Evolutionary conservation across 2,888 invertebrate genomes (phyloP), one percentile per base, ranked within the genome.

Genomic region (Tetragnatha montana): DNA sequence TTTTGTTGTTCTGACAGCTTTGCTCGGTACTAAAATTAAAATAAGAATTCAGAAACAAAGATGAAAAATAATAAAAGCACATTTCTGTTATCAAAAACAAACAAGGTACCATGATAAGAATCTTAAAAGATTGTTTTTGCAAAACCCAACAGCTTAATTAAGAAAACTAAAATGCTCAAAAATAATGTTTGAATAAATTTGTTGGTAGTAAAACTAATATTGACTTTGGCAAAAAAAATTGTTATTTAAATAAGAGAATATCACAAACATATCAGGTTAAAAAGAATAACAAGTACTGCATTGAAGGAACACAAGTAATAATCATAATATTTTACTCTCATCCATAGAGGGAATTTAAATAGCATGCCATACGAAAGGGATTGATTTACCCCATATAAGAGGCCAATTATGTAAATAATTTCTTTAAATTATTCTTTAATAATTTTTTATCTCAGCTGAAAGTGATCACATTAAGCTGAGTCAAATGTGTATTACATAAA

Each of bases 1-100:
- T 96, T 98, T 94, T 98, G 98, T 94, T 98, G 97, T 94, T 98
- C 97, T 94, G 98, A 98, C 94, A 98, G 95, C 94, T 98, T 98
- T 95, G 98, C 98, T 91, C 98, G 97, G 93, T 98, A 98, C 98
- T 98, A 95, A 17, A 89, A 88, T 75, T 84, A 85, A 69, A 73
- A 35, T 76, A 35, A 14, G 49, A 17, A 81, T 47, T 21, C 17
- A 14, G 7, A 50, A 90, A 74, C 78, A 7, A 1, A 35, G 35
- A 17, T 17, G 0, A 35, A n/a, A 74, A 22, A 90, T 19, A 17
- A 8, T 35, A 78, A 17, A 60, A 50, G n/a, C n/a, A 82, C 8
- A 0, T 8, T 73, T 19, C 12, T 8, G 0, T n/a, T n/a, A 71
- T 47, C 22, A 21, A 4, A 50, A 0, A 71, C 0, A 50, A 73